These are phyloP conservation scores for Acleris cristana DNA, from an alignment of 2,888 invertebrate genomes.

Conservation along the genomic window DNA sequence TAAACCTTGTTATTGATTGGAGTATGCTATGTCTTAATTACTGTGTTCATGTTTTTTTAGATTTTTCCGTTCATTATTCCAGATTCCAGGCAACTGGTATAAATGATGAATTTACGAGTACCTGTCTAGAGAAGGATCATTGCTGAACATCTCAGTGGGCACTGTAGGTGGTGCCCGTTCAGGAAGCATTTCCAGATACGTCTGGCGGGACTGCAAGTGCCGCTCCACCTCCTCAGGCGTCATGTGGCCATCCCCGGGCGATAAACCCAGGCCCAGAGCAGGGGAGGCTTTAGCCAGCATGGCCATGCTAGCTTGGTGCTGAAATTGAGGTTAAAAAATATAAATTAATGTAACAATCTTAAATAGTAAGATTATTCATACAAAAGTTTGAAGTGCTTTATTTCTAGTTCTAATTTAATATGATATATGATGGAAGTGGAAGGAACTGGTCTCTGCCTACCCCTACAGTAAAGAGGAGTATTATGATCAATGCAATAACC, in stretches of 20 bases:
- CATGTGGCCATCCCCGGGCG: conserved; percentile 89
- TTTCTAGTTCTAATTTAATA: too few species aligned
- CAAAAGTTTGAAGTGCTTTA: background rate
- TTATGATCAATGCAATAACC: too few species aligned
- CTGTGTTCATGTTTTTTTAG: too few species aligned
- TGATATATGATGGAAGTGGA: too few species aligned
- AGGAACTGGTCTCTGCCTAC: too few species aligned
- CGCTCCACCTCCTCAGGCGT: conserved; percentile 96
- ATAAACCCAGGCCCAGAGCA: conserved; percentile 66
- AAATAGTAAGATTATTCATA: background rate
- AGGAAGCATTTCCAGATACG: conserved; percentile 90
- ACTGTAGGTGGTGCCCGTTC: conserved; percentile 95
- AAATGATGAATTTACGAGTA: conserved; percentile 47
- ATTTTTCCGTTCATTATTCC: too few species aligned
- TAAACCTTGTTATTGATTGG: too few species aligned
- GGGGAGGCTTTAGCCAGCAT: conserved; percentile 83
- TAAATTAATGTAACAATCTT: background rate
- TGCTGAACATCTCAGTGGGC: conserved; percentile 97
- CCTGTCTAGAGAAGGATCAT: conserved; percentile 95
- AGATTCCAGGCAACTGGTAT: too few species aligned
- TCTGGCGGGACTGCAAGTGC: conserved; percentile 93
- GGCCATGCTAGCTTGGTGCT: conserved; percentile 81
- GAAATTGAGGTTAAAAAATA: conserved; percentile 49
- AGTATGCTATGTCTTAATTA: too few species aligned
- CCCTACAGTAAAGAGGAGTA: too few species aligned